phyloP scores from a whole-genome alignment of 37 sponge, comb jelly and placozoan genomes.

The Tethya wilhelma region DNA sequence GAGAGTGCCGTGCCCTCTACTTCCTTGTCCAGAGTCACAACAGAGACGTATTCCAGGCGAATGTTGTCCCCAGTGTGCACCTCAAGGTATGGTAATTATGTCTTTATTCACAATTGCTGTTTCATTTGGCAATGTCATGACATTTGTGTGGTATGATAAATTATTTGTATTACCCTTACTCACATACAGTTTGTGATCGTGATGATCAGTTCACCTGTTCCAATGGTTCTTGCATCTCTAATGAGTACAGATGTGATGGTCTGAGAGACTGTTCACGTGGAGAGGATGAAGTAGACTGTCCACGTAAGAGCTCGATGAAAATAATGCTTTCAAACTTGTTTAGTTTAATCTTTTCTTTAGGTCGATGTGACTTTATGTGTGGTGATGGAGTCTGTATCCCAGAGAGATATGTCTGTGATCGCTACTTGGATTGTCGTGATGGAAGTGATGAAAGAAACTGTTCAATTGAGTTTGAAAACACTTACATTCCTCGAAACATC shows the following conservation, averaged over 20 bases:
- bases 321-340: no score
- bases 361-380: constrained; percentile 4
- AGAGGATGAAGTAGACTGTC: neutral
- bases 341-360: neutral
- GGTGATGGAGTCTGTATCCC: constrained; percentile 15
- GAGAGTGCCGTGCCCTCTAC: neutral
- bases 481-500: no score
- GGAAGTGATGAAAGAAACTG: constrained; percentile 11
- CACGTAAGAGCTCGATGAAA: no score
- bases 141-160: no score
- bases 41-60: neutral
- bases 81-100: neutral
- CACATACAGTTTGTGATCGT: neutral
- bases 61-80: constrained; percentile 10
- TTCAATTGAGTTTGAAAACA: neutral
- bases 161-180: neutral
- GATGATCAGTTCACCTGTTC: constrained; percentile 5
- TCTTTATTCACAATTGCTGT: neutral
- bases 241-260: constrained; percentile 7
- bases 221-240: constrained; percentile 2
- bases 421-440: constrained; percentile 22
- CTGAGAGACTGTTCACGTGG: constrained; percentile 16
- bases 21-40: neutral
- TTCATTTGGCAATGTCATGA: no score
- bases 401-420: constrained; percentile 3